A percentile compares a stretch with the other conserved stretches of the same genome.
These are phyloP conservation scores for Sarcophaga variegata DNA, from an alignment of 2,888 invertebrate species.

Conservation along the genomic window DNA sequence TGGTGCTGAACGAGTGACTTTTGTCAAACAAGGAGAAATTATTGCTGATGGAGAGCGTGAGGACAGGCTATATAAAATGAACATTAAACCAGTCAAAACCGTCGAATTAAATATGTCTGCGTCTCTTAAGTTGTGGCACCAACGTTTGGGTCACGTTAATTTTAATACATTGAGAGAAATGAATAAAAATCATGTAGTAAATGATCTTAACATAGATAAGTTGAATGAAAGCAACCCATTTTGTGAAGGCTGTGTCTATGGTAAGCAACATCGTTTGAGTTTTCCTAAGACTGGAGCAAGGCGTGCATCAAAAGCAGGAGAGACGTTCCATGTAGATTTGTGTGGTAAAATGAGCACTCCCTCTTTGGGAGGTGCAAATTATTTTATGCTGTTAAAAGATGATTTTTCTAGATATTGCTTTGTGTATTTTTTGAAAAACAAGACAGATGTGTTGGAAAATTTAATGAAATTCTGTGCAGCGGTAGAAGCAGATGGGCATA, in stretches of 20 bases:
- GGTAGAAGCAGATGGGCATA: slow-evolving; percentile 40
- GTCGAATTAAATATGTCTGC: slow-evolving; percentile 1
- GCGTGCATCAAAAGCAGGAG: slow-evolving; percentile 17
- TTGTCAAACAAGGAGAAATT: slow-evolving; percentile 4
- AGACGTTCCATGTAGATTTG: slow-evolving; percentile 44
- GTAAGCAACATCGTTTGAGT: slow-evolving; percentile 32
- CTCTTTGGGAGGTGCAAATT: slow-evolving; percentile 39
- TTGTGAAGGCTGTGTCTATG: slow-evolving; percentile 14
- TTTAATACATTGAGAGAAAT: no score
- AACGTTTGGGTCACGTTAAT: slow-evolving; percentile 30
- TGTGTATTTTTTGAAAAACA: slow-evolving; percentile 40
- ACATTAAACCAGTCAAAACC: background rate
- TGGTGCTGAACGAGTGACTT: slow-evolving; percentile 33
- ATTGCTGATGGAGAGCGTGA: slow-evolving; percentile 9
- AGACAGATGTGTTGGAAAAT: slow-evolving; percentile 45
- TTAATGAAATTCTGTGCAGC: slow-evolving; percentile 36
- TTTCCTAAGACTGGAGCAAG: slow-evolving; percentile 9
- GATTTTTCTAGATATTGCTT: slow-evolving; percentile 54
- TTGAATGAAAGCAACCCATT: background rate
- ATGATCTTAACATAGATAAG: background rate
- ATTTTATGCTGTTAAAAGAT: slow-evolving; percentile 50
- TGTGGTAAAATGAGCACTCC: slow-evolving; percentile 45
- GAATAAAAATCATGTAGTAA: no score
- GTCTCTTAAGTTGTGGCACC: slow-evolving; percentile 8
- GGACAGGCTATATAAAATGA: background rate